Conservation (phyloP, 1,140 invertebrate genomes). For the Holotrichia oblita region DNA sequence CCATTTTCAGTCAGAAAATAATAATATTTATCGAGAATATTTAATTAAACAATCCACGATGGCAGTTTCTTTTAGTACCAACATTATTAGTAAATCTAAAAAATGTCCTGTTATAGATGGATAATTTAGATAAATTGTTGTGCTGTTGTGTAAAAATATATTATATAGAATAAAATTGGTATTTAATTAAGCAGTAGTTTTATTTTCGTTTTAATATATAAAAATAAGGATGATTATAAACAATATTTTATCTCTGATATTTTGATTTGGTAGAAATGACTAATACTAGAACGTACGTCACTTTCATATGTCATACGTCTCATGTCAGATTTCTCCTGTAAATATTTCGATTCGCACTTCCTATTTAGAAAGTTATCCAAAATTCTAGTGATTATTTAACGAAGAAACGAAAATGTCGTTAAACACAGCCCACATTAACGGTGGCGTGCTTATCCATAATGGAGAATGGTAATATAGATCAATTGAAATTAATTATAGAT, state of each 20-base stretch:
- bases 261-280: background rate
- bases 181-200: background rate
- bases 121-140: background rate
- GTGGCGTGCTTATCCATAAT: slow-evolving; percentile 89
- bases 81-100: background rate
- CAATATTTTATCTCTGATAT: background rate
- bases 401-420: slow-evolving; percentile 77
- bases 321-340: slow-evolving; percentile 11
- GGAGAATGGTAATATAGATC: slow-evolving; percentile 85
- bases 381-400: slow-evolving; percentile 32
- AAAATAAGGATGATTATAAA: background rate
- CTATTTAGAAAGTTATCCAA: background rate
- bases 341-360: background rate
- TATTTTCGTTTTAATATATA: no score
- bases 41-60: slow-evolving; percentile 3
- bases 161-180: background rate
- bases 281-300: slow-evolving; percentile 5
- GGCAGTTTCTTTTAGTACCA: background rate
- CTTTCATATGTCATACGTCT: background rate
- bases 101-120: background rate
- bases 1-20: slow-evolving; percentile 41
- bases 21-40: background rate
- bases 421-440: slow-evolving; percentile 91
- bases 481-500: slow-evolving; percentile 40
- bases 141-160: background rate